A percentile compares a stretch with the other conserved stretches of the same genome.
Evolutionary conservation across 2,113 vertebrate genomes (phyloP).

Genomic region (Myotis davidii): DNA sequence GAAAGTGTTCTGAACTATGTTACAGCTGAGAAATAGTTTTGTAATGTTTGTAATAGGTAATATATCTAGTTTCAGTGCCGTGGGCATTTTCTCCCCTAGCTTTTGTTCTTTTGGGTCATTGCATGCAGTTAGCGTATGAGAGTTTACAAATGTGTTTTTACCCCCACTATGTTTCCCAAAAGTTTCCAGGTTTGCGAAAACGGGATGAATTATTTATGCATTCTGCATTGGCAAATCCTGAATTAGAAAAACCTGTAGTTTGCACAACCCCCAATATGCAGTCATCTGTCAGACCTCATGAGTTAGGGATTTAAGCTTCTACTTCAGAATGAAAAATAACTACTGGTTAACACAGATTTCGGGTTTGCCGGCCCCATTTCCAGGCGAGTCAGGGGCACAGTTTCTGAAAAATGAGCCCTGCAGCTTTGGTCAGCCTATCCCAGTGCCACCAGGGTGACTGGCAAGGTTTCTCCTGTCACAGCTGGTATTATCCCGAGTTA

Average conservation of each 20-base stretch:
- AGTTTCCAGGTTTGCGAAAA: not conserved
- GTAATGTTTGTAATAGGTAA: not conserved
- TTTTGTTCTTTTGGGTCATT: not conserved
- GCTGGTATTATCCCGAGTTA: constrained; percentile 64
- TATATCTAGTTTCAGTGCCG: not conserved
- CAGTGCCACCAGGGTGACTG: not conserved
- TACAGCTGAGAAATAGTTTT: not conserved
- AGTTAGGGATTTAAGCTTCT: not conserved
- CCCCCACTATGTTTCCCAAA: not conserved
- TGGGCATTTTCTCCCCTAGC: not conserved
- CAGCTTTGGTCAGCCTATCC: not conserved
- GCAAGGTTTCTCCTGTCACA: constrained; percentile 34
- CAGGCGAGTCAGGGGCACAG: not conserved
- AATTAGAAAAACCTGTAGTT: not conserved
- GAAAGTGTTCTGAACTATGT: not conserved
- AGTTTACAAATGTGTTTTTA: not conserved
- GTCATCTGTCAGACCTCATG: not conserved
- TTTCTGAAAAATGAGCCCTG: not conserved
- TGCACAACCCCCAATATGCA: not conserved
- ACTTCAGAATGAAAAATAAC: constrained; percentile 24
- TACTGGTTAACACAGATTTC: not conserved
- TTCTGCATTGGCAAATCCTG: not conserved
- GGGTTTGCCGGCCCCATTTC: not conserved
- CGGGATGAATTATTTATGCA: not conserved
- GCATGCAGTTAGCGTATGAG: not conserved